Base-by-base conservation (phyloP, 2,888 invertebrate species). In the Xylocampa areola region DNA sequence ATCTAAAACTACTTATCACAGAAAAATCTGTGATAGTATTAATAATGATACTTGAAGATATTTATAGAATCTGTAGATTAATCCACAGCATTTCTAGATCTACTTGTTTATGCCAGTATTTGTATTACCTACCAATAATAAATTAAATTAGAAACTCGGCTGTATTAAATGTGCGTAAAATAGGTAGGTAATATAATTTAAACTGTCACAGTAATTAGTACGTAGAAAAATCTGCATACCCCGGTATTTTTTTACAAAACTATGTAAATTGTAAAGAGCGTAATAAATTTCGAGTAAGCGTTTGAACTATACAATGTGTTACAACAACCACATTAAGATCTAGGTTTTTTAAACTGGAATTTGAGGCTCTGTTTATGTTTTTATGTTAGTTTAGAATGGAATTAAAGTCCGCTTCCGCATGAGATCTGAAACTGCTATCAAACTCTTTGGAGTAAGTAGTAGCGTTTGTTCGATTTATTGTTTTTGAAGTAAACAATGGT, bases 261-360 rank as follows among this genome's bases (percentile, higher is more conserved):
- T 6, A 59, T 65, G 40, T 17, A 27, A 5, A 8, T 65, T 65
- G 40, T 17, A 27, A 5, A 37, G 58, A 45, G 48, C 58, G 47
- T 49, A 44, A 70, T 68, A 54, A 65, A 51, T 59, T 40, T 45
- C 25, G 5, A 39, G n/a, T 35, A 17, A 48, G 39, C 32, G 58
- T 62, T 37, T 62, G 51, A 40, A 45, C 54, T 47, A 33, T 17
- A 32, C 62, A 52, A 69, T 66, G 30, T 62, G 63, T 66, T 58
- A 69, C 51, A 48, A 67, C 35, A 60, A 54, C 49, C 53, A 65
- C 50, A 55, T 40, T 65, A 44, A 52, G 49, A 54, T 39, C 47
- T 59, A 69, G 73, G 51, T 57, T 49, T 33, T 13, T 16, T 44
- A 73, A 52, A 54, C 27, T 59, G 41, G 44, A 61, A 13, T 67